phyloP scores from a whole-genome alignment of 1,140 invertebrate genomes.

The Glomeris maerens region DNA sequence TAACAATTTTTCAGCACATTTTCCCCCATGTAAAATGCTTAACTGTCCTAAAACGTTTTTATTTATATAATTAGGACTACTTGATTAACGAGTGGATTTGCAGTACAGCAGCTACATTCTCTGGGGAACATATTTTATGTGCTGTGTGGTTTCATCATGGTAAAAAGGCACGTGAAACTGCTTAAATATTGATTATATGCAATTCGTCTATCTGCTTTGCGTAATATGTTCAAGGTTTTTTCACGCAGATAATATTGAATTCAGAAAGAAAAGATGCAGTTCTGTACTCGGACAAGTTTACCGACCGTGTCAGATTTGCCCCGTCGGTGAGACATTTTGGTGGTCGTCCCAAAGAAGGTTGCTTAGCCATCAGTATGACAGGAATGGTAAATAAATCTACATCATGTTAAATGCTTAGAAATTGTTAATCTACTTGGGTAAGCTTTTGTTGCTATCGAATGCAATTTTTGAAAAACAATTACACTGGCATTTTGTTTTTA shows the following conservation, averaged over 20 bases:
- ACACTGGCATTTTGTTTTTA: no score
- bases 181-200: neutral
- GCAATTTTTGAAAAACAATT: no score
- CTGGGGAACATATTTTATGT: conserved; percentile 63
- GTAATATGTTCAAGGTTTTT: conserved; percentile 22
- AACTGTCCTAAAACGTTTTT: neutral
- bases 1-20: neutral
- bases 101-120: conserved; percentile 32
- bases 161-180: conserved; percentile 43
- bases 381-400: conserved; percentile 57
- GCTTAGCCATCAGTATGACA: conserved; percentile 62
- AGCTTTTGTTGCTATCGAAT: no score
- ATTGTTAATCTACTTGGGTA: no score
- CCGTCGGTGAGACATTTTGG: conserved; percentile 76
- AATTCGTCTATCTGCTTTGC: neutral
- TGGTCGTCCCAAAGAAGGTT: conserved; percentile 62
- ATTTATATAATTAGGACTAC: conserved; percentile 38
- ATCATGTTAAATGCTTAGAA: no score
- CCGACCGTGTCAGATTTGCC: conserved; percentile 50
- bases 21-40: neutral
- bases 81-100: conserved; percentile 62
- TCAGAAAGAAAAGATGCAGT: conserved; percentile 64
- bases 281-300: conserved; percentile 72
- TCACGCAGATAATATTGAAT: conserved; percentile 38
- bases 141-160: conserved; percentile 73